Conservation (phyloP, 2,113 vertebrate species). For the Mastomys coucha region DNA sequence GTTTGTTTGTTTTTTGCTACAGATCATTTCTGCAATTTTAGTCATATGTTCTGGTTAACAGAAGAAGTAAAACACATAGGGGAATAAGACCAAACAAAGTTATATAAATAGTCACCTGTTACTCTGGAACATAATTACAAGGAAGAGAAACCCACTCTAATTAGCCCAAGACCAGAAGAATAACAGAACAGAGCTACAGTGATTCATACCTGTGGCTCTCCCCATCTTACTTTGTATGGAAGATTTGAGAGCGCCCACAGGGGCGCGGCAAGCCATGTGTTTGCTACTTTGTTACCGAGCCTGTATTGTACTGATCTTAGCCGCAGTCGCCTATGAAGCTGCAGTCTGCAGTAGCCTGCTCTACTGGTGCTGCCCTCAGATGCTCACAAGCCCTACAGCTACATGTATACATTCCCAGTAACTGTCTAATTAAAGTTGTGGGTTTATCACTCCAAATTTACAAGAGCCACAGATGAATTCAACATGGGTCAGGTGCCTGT, state of each 20-base stretch:
- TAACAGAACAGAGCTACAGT: background rate
- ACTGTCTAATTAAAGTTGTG: background rate
- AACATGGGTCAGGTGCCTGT: background rate
- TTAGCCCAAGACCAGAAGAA: background rate
- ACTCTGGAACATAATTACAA: slow-evolving; percentile 1
- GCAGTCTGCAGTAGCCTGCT: too few relatives aligned
- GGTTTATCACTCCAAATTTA: background rate
- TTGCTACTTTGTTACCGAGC: background rate
- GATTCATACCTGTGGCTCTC: background rate
- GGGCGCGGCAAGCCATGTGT: background rate
- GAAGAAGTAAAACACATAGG: background rate
- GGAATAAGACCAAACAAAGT: background rate
- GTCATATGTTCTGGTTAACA: slow-evolving; percentile 21
- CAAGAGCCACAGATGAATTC: background rate
- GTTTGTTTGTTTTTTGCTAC: too few relatives aligned
- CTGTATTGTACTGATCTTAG: background rate
- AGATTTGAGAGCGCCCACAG: background rate
- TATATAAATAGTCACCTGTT: slow-evolving; percentile 9
- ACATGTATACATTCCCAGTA: background rate
- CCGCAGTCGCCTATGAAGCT: background rate
- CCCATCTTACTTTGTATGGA: background rate
- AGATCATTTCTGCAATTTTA: slow-evolving; percentile 44
- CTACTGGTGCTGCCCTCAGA: background rate
- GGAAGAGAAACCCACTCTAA: slow-evolving; percentile 1
- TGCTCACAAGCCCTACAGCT: background rate